Percentiles rank a stretch among this genome's conserved stretches.
These are phyloP conservation scores for Parazoanthus atlanticus DNA, from an alignment of 92 coral and sea anemone genomes.

Conservation along the genomic window DNA sequence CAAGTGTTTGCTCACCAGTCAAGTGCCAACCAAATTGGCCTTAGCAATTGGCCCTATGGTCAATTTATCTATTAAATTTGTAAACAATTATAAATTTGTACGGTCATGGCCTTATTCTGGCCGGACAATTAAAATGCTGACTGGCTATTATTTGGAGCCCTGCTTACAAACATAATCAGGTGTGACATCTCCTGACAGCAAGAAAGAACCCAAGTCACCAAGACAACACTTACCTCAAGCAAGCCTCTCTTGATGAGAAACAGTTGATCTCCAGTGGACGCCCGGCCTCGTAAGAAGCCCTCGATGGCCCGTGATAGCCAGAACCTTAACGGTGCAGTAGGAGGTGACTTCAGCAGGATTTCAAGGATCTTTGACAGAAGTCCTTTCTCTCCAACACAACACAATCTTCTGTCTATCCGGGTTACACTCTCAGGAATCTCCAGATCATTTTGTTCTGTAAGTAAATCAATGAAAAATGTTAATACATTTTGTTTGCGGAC, in stretches of 20 bases:
- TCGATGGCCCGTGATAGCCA: slow-evolving; percentile 99
- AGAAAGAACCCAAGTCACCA: background rate
- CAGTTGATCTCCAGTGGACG: slow-evolving; percentile 93
- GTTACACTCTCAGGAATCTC: slow-evolving; percentile 72
- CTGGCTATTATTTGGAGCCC: too few species aligned
- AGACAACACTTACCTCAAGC: slow-evolving; percentile 65
- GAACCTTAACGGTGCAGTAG: slow-evolving; percentile 91
- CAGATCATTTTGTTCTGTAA: slow-evolving; percentile 82
- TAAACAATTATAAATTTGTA: too few species aligned
- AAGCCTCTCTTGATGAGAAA: slow-evolving; percentile 97
- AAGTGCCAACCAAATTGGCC: too few species aligned
- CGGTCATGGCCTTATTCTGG: too few species aligned
- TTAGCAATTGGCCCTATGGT: too few species aligned
- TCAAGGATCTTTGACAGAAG: slow-evolving; percentile 90
- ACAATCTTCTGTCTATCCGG: slow-evolving; percentile 67
- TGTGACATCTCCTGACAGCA: background rate
- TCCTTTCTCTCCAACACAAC: slow-evolving; percentile 93
- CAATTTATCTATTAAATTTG: too few species aligned
- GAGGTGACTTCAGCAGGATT: slow-evolving; percentile 70
- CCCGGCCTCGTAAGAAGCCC: slow-evolving; percentile 95
- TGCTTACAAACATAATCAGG: too few species aligned
- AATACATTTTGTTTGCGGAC: background rate
- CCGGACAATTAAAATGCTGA: too few species aligned
- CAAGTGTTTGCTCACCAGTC: too few species aligned
- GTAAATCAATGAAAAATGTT: slow-evolving; percentile 1